Conservation (phyloP, 2,797 vertebrate species). For the Sparus aurata region DNA sequence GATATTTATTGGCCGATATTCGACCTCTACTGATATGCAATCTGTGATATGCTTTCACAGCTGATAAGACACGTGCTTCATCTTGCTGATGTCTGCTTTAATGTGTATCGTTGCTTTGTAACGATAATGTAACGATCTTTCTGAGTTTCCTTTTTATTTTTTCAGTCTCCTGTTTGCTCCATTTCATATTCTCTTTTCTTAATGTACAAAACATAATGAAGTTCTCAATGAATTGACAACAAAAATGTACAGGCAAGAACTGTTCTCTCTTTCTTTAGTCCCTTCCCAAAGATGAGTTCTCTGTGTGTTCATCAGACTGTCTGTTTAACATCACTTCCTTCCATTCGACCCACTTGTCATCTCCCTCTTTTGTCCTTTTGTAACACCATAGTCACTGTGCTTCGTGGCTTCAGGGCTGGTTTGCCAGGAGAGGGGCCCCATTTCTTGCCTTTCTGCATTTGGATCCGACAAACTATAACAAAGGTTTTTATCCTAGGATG, state of each 20-base stretch:
- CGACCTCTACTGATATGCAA: not conserved
- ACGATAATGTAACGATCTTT: not conserved
- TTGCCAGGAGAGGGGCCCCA: not conserved
- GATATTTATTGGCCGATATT: slow-evolving; percentile 28
- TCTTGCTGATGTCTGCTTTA: not conserved
- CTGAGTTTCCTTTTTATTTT: not conserved
- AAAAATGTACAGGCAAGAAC: not conserved
- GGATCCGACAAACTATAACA: not conserved
- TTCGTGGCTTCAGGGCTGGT: not conserved
- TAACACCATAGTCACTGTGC: not conserved
- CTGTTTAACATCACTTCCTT: slow-evolving; percentile 41
- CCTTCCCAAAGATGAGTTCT: not conserved
- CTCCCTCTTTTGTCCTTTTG: slow-evolving; percentile 53
- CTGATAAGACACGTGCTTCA: not conserved
- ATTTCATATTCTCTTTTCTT: not conserved
- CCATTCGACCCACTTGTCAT: slow-evolving; percentile 31
- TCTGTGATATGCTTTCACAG: not conserved
- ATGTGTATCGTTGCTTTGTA: not conserved
- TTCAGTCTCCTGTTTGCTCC: not conserved
- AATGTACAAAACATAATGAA: not conserved
- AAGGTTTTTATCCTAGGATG: too few relatives aligned
- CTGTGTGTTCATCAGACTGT: not conserved
- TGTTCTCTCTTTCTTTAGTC: slow-evolving; percentile 7
- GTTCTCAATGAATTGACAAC: not conserved
- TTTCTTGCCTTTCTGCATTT: not conserved